These are phyloP conservation scores for Margaritifera margaritifera DNA, from an alignment of 2,888 invertebrate species.

Conservation along the genomic window DNA sequence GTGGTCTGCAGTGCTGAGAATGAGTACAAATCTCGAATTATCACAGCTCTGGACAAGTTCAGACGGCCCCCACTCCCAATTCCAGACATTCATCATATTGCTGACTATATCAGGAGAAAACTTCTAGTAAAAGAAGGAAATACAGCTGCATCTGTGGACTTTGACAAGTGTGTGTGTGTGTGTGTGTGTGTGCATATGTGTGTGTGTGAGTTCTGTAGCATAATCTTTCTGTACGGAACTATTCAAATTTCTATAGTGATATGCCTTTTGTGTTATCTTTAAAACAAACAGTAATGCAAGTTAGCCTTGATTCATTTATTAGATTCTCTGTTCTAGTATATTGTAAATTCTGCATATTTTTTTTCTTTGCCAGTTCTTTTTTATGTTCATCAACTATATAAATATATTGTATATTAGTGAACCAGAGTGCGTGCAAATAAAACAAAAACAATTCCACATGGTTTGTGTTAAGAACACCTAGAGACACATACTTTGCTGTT, in stretches of 20 bases:
- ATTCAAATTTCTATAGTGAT: no score
- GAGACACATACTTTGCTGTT: no score
- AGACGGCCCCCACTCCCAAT: slow-evolving; percentile 17
- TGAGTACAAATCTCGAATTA: slow-evolving; percentile 58
- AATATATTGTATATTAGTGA: no score
- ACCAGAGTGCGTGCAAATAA: no score
- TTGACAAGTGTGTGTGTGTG: slow-evolving; percentile 16
- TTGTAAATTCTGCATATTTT: no score
- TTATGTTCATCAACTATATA: no score
- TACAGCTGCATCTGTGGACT: slow-evolving; percentile 25
- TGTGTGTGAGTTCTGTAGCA: no score
- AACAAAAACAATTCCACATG: no score
- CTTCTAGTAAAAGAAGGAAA: slow-evolving; percentile 10
- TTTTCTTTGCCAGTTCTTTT: no score
- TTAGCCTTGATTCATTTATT: background rate
- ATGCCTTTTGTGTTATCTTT: background rate
- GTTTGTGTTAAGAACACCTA: no score
- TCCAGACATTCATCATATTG: slow-evolving; percentile 4
- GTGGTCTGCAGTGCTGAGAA: slow-evolving; percentile 59
- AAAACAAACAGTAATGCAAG: background rate
- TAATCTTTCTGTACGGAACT: no score
- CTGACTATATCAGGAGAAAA: slow-evolving; percentile 16
- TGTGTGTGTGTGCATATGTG: background rate
- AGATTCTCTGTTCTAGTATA: background rate
- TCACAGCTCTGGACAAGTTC: slow-evolving; percentile 43